Evolutionary conservation across 2,888 invertebrate species (phyloP), one percentile per base, ranked within the genome.

Genomic region (Euzophera pinguis): DNA sequence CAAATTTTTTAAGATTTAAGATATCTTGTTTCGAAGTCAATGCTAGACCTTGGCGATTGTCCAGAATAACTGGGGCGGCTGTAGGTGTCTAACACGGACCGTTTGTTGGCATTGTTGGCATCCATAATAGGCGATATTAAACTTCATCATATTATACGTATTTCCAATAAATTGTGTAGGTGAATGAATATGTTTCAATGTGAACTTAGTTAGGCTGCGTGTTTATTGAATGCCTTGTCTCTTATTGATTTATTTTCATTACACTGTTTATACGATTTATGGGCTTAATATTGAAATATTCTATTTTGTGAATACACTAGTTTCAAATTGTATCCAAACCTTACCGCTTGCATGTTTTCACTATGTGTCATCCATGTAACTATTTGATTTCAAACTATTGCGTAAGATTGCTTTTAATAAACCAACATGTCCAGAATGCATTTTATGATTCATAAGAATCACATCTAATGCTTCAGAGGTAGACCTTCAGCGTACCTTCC

Each of bases 41-140:
- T 64, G 69, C 71, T 66, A 71, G 73, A 60, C 71, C 65, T 83
- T 88, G 88, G 87, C 88, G 67, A 59, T 62, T 58, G 71, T 85
- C 87, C 88, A 88, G 81, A 69, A 59, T 65, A 87, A 80, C 74
- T 84, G 73, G 87, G 82, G 75, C 86, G 66, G 65, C 70, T 70
- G 75, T 81, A 75, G 78, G 76, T 81, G 75, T 78, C 78, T 73
- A 75, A 71, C 73, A 69, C 69, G 67, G 69, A 86, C 83, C 82
- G 83, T 86, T 78, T 81, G 78, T 81, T 88, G 84, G 87, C 88
- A 84, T 78, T 81, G 78, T 81, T 88, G 84, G 87, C 88, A 84
- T 76, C 82, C 78, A 73, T 80, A 81, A 81, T 76, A 78, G 78
- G 73, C 70, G 75, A 72, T 80, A 71, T 71, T 62, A 53, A 51